Conservation (phyloP, 2,797 vertebrate species). For the Tenualosa ilisha region DNA sequence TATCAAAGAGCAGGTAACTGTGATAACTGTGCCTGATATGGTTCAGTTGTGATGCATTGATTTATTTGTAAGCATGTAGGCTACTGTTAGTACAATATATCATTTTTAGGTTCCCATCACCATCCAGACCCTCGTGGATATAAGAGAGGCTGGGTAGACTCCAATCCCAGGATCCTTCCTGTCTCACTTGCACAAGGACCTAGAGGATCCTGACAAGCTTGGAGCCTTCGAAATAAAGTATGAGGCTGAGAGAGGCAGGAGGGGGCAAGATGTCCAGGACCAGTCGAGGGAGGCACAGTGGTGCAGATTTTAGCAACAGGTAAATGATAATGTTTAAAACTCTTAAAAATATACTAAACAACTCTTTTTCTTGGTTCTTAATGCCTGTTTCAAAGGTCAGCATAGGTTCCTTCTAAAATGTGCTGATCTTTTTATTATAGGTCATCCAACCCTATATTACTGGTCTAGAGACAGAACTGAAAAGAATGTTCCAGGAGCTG, state of each 20-base stretch:
- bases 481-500: constrained; percentile 20
- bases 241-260: constrained; percentile 24
- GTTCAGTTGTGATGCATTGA: no score
- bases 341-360: no score
- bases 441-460: constrained; percentile 26
- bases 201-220: constrained; percentile 26
- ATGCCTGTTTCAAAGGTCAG: neutral
- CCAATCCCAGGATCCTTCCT: constrained; percentile 35
- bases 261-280: neutral
- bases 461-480: constrained; percentile 17
- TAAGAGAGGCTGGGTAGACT: constrained; percentile 12
- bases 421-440: constrained; percentile 26
- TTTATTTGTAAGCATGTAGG: no score
- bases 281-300: constrained; percentile 11
- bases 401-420: neutral
- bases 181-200: constrained; percentile 28
- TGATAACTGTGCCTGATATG: no score
- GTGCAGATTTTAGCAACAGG: constrained; percentile 26
- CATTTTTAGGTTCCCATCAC: constrained; percentile 28
- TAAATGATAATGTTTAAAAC: neutral
- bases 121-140: constrained; percentile 3
- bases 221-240: constrained; percentile 18
- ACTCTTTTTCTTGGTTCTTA: no score
- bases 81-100: no score
- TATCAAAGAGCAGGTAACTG: no score